Conservation (phyloP, 2,888 invertebrate genomes). For the Neoascia interrupta region DNA sequence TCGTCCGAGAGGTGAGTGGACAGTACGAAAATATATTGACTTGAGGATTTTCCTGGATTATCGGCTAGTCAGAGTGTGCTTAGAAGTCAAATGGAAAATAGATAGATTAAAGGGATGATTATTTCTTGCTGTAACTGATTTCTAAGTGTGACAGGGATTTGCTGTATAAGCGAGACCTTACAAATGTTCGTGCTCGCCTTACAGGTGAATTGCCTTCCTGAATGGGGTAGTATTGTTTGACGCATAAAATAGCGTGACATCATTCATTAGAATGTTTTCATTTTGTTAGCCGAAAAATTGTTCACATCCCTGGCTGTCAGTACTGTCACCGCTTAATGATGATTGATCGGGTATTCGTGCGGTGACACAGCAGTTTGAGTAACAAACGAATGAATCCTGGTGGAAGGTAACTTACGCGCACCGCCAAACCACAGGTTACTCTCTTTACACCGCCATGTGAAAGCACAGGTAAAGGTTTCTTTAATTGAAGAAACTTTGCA, state of each 20-base stretch:
- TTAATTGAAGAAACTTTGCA: no score
- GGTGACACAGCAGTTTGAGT: conserved; percentile 15
- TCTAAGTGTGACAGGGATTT: background rate
- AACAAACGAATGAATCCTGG: no score
- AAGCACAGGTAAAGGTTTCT: no score
- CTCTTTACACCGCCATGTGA: no score
- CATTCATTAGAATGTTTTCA: conserved; percentile 12
- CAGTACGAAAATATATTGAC: background rate
- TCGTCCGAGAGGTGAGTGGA: background rate
- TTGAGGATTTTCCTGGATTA: background rate
- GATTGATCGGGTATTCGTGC: conserved; percentile 13
- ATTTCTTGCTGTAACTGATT: no score
- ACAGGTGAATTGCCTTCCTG: background rate
- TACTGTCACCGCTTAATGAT: conserved; percentile 10
- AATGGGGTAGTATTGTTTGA: background rate
- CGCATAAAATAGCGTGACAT: conserved; percentile 1
- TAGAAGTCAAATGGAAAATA: no score
- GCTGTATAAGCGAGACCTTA: background rate
- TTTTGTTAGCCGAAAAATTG: no score
- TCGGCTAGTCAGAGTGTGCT: background rate
- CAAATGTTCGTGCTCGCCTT: background rate
- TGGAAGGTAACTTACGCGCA: no score
- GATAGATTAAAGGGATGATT: no score
- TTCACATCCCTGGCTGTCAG: no score
- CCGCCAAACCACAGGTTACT: no score